Evolutionary conservation across 1,140 invertebrate species (phyloP), one percentile per base, ranked within the genome.

Genomic region (Orius insidiosus): DNA sequence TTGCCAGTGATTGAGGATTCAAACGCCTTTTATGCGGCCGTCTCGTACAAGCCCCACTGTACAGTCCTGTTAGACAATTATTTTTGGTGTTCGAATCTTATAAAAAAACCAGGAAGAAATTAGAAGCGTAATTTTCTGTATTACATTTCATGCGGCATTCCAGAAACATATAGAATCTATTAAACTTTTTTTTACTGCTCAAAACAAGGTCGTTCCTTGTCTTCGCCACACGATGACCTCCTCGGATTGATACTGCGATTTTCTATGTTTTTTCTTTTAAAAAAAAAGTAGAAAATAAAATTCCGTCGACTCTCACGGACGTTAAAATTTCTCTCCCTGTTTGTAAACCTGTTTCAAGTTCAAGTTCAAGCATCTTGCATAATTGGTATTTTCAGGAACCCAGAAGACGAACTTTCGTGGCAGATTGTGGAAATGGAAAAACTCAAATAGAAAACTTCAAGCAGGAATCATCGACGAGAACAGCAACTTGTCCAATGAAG

Each of bases 331-430:
- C 14, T 24, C 24, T 24, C 24, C 24, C 24, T 3, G 14, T 36
- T 36, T n/a, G 14, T 11, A 3, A 15, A 36, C 3, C 35, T 36
- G 3, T 11, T 13, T 5, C 8, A 44, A n/a, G 18, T 30, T 11
- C 13, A 14, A 13, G 13, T 8, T 13, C 44, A 11, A 13, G 19
- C 3, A 35, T 45, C n/a, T 33, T 24, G 24, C 24, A 24, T 24
- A 24, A 34, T 46, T 15, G n/a, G 18, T 2, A 8, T 3, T 33
- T n/a, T 42, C 54, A 78, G 75, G 44, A 75, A 74, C 59, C 65
- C 68, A 34, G 72, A 72, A 48, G 80, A 85, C 58, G 66, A 75
- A 31, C 66, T 85, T 19, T 80, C 78, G 19, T 85, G 80, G 80
- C 76, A 78, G 56, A 76, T 84, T 58, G 75, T 84, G 64, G 65